These are phyloP conservation scores for Cheilosia pagana DNA, from an alignment of 2,888 invertebrate genomes.

Conservation along the genomic window DNA sequence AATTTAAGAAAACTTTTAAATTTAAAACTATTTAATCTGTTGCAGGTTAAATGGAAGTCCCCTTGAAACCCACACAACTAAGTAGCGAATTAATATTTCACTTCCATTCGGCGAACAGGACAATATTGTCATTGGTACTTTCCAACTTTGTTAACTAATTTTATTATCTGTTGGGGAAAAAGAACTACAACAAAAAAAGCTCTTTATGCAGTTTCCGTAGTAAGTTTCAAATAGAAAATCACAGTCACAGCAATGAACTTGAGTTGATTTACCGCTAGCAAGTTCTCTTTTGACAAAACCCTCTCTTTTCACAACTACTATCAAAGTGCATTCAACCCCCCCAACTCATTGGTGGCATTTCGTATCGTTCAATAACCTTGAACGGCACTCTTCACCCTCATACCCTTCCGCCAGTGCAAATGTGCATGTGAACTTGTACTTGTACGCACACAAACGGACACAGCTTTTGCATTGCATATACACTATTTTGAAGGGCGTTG, in stretches of 20 bases:
- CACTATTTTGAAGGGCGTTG: conserved; percentile 71
- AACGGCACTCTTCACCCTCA: conserved; percentile 38
- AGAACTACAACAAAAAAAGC: background rate
- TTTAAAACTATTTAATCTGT: background rate
- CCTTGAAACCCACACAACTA: conserved; percentile 2
- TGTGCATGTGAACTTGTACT: conserved; percentile 55
- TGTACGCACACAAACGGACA: conserved; percentile 22
- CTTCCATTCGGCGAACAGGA: conserved; percentile 4
- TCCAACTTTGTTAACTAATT: conserved; percentile 18
- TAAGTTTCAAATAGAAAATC: conserved; percentile 21
- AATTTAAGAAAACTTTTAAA: background rate
- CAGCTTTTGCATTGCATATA: conserved; percentile 21
- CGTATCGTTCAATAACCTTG: conserved; percentile 71
- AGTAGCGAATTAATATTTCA: background rate
- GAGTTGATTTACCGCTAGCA: background rate
- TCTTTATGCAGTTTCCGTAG: background rate
- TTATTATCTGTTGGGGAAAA: background rate
- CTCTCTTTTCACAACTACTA: conserved; percentile 67
- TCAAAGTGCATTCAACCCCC: conserved; percentile 67
- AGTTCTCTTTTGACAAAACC: conserved; percentile 16
- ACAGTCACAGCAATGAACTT: conserved; percentile 32
- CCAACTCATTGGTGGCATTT: conserved; percentile 21
- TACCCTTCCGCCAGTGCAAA: conserved; percentile 1
- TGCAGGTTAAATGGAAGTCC: background rate
- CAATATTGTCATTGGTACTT: conserved; percentile 22